Evolutionary conservation across 1,140 invertebrate species (phyloP), one percentile per base, ranked within the genome.

Genomic region (Psilanteris sp.): DNA sequence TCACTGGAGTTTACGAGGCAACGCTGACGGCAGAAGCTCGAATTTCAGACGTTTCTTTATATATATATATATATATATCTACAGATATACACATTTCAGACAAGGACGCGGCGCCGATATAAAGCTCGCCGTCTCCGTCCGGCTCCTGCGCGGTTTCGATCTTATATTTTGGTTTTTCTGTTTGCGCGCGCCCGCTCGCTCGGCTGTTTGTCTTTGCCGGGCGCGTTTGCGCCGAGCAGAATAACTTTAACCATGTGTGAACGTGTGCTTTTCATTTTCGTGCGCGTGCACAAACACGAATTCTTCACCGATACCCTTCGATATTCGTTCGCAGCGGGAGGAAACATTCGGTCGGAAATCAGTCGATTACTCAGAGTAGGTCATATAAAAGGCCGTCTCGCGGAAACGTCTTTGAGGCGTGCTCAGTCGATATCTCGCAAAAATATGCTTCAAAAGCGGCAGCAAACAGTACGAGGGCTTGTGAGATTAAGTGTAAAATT

Each of bases 401-500:
- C 57, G 70, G 76, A 82, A 79, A 79, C 54, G n/a, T 81, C 81
- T 84, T 86, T 86, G 83, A 86, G 55, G 80, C 72, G 52, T 62
- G 55, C 36, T 68, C 55, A 54, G 46, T 76, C 72, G 78, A 66
- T 79, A 73, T 79, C 55, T 77, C 44, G 18, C 34, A 59, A 75
- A 79, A 83, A 81, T 77, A 75, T 74, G 57, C 73, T 79, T 61
- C 68, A 67, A 74, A 79, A 75, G 83, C 79, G 81, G 75, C 73
- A 52, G n/a, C n/a, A 80, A 79, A 79, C 71, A 48, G 44, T 46
- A 37, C 50, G 66, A 74, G 41, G 70, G 36, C 66, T 43, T 41
- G 61, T 62, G 55, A 70, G 50, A 52, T 67, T 52, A 79, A 83
- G 84, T 86, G 84, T 84, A 79, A 85, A 86, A 85, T 84, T 84